Evolutionary conservation across 2,888 invertebrate genomes (phyloP).

Genomic region (Sphaerophoria rueppellii): DNA sequence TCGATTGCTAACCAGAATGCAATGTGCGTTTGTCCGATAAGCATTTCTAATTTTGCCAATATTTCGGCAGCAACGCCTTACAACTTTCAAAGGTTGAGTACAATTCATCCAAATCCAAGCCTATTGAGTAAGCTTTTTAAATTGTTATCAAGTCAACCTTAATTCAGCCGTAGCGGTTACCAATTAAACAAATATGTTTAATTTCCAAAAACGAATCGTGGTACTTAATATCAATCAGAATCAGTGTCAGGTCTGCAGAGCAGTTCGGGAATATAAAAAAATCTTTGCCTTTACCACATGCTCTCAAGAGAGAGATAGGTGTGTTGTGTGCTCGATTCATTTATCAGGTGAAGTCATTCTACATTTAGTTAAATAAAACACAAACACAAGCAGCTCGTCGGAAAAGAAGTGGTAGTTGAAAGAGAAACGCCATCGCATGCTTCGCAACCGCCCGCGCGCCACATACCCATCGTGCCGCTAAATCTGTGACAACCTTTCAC

Average conservation of each 20-base stretch:
- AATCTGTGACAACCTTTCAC: conserved; percentile 65
- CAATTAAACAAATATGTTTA: conserved; percentile 56
- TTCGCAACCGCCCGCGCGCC: neutral
- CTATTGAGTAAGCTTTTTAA: neutral
- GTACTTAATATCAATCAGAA: conserved; percentile 61
- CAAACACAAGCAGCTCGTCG: conserved; percentile 35
- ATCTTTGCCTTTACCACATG: conserved; percentile 22
- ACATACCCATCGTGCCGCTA: conserved; percentile 36
- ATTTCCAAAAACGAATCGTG: conserved; percentile 49
- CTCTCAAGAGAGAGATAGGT: neutral
- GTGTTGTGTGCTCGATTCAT: neutral
- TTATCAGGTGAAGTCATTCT: conserved; percentile 63
- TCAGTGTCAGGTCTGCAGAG: conserved; percentile 56
- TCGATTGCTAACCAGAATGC: too few relatives aligned
- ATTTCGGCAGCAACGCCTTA: too few relatives aligned
- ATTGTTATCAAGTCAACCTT: conserved; percentile 25
- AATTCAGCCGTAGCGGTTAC: conserved; percentile 50
- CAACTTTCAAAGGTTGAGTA: too few relatives aligned
- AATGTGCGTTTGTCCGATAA: too few relatives aligned
- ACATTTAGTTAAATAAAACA: conserved; percentile 24
- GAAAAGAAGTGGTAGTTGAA: conserved; percentile 39
- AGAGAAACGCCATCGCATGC: conserved; percentile 39
- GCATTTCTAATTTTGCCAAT: too few relatives aligned
- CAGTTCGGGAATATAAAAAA: conserved; percentile 39
- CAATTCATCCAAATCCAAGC: neutral